Evolutionary conservation across 2,888 invertebrate species (phyloP), one percentile per base, ranked within the genome.

Genomic region (Dasypogon diadema): DNA sequence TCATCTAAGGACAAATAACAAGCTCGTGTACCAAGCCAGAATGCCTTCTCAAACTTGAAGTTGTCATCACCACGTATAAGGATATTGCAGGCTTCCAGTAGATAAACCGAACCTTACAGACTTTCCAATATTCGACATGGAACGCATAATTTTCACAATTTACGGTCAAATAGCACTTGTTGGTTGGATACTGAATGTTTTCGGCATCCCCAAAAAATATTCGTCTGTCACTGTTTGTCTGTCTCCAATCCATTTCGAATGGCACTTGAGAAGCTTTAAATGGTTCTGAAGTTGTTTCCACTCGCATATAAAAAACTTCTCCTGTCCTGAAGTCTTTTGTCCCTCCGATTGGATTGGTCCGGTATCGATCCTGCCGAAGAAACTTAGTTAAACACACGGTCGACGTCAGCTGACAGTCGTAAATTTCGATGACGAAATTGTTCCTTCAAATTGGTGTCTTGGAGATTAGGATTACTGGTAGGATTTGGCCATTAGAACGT

Each of bases 371-470:
- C 10, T 42, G 30, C 30, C 30, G 30, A 8, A 8, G 30, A 30
- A 30, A 30, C 30, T 8, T 30, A n/a, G n/a, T n/a, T n/a, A 8
- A 30, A 30, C 30, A 8, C 30, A 42, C 8, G 12, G 3, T 30
- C 42, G 8, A 42, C 42, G 42, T 42, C 42, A 12, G 2, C 12
- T 42, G 42, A 12, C 2, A 12, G 42, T 42, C 42, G 42, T 42
- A 42, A 42, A 42, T 42, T 42, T 42, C n/a, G 42, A 42, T 42
- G 42, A 42, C 42, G 42, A 42, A 42, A 42, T 42, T 42, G 42
- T 42, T 42, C 8, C 42, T 42, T 42, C 42, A 42, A 42, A 42
- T 42, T 1, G 42, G 34, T 3, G 10, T 12, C 42, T 6, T 42
- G 10, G n/a, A 42, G 42, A 42, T 42, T 12, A 42, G 42, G 42